Base-by-base conservation (phyloP, 2,888 invertebrate species). In the Drosophila diplacantha region DNA sequence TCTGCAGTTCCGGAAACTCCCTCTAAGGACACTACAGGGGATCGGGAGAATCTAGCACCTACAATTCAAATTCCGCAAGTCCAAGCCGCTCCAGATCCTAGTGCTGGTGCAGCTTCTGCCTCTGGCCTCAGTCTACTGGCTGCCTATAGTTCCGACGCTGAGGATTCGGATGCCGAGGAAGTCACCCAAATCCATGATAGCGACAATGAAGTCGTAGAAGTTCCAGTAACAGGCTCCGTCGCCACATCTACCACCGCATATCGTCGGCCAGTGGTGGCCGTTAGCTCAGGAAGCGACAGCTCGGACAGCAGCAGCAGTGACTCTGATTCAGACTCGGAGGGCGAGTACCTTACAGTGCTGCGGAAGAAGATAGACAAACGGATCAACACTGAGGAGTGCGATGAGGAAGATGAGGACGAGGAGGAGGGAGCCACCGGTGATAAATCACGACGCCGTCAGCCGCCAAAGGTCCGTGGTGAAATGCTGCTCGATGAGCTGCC, bases 401-500 rank as follows among this genome's bases (percentile, higher is more conserved):
- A 83, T 11, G 86, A 85, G 3, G 85, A 84, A 11, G 85, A 80
- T 5, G 85, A 66, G 18, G 66, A 79, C 16, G 75, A 78, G 8
- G 82, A 80, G 3, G 79, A 81, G 7, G 78, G 76, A 16, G 72
- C 74, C 0, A 71, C 69, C 5, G 77, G 71, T 9, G 47, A 69
- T 16, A 61, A 65, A 1, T 53, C 70, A 0, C 73, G 69, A 5
- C 80, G 71, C 8, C 72, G 79, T 0, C 81, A 80, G 16, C 79
- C 85, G 5, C 85, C 85, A 7, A 85, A 78, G 12, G 87, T 85
- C 0, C 85, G 86, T 7, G 88, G 88, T 5, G 88, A 88, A 72
- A 68, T 88, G 63, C 50, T 82, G 2, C 62, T 94, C 6, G 92
- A 93, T 59, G 93, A 95, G 81, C 89, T 96, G 61, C 95, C 95